phyloP scores from a whole-genome alignment of 2,797 vertebrate genomes.

The Rousettus madagascariensis region DNA sequence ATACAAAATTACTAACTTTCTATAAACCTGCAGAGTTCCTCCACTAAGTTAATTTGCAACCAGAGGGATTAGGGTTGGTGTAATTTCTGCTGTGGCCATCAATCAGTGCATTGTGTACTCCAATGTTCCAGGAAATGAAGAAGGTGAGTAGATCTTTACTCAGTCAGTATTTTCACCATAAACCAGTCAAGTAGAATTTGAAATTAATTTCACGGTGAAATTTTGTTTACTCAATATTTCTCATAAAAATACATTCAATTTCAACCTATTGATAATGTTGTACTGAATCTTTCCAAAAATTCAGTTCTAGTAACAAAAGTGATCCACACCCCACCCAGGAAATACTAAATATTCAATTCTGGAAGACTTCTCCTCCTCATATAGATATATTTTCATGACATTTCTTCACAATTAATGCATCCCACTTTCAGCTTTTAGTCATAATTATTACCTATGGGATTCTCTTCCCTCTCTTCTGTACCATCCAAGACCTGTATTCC shows the following conservation, averaged over 20 bases:
- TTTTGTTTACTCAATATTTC: background rate
- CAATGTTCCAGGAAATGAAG: conserved; percentile 93
- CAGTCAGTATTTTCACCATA: background rate
- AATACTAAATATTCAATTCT: background rate
- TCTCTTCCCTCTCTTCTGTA: too few species aligned
- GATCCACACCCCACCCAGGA: background rate
- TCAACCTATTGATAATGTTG: background rate
- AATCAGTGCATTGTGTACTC: conserved; percentile 97
- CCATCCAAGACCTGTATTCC: too few species aligned
- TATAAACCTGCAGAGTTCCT: conserved; percentile 86
- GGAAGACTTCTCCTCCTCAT: background rate
- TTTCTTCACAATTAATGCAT: too few species aligned
- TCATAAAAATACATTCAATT: background rate
- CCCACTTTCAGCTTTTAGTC: too few species aligned
- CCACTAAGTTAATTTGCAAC: conserved; percentile 91
- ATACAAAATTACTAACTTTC: conserved; percentile 42
- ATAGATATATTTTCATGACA: too few species aligned
- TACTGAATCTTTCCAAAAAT: background rate
- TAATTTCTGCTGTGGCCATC: conserved; percentile 92
- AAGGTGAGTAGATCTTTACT: conserved; percentile 84
- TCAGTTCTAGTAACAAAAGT: background rate
- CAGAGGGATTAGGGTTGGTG: conserved; percentile 87
- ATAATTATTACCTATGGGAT: too few species aligned
- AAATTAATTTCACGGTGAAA: background rate
- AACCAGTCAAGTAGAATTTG: background rate